phyloP scores from a whole-genome alignment of 2,797 vertebrate genomes.

The Hydrocynus forskahlii region DNA sequence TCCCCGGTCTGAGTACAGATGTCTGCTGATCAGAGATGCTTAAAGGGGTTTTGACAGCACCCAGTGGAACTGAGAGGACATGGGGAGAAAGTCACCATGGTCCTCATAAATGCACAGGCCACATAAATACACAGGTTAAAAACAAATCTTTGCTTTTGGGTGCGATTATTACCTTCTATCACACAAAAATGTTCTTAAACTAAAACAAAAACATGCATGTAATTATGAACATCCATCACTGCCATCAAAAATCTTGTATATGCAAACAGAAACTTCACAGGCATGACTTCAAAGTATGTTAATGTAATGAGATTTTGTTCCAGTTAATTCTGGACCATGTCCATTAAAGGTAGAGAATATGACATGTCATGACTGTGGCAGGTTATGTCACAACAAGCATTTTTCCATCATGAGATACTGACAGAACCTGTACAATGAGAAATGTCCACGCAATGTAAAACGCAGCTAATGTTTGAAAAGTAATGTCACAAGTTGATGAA shows the following conservation, averaged over 20 bases:
- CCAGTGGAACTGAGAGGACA: slow-evolving; percentile 50
- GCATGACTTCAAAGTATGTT: no score
- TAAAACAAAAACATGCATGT: slow-evolving; percentile 21
- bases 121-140: slow-evolving; percentile 22
- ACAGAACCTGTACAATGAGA: neutral
- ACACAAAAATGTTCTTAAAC: neutral
- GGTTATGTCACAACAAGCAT: neutral
- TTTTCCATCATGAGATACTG: neutral
- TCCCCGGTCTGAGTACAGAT: slow-evolving; percentile 56
- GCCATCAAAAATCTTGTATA: neutral
- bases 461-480: neutral
- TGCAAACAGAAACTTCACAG: neutral
- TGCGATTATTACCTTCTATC: neutral
- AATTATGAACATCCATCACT: neutral
- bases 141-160: slow-evolving; percentile 6
- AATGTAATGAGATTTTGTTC: neutral
- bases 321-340: neutral
- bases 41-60: slow-evolving; percentile 58
- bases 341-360: neutral
- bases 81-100: slow-evolving; percentile 30
- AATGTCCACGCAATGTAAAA: neutral
- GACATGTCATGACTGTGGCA: neutral
- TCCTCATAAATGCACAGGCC: slow-evolving; percentile 11
- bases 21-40: slow-evolving; percentile 59
- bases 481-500: neutral